Percentiles rank a stretch among this genome's conserved stretches.
Evolutionary conservation across 2,888 invertebrate genomes (phyloP).

Genomic region (Epistrophella euchroma): DNA sequence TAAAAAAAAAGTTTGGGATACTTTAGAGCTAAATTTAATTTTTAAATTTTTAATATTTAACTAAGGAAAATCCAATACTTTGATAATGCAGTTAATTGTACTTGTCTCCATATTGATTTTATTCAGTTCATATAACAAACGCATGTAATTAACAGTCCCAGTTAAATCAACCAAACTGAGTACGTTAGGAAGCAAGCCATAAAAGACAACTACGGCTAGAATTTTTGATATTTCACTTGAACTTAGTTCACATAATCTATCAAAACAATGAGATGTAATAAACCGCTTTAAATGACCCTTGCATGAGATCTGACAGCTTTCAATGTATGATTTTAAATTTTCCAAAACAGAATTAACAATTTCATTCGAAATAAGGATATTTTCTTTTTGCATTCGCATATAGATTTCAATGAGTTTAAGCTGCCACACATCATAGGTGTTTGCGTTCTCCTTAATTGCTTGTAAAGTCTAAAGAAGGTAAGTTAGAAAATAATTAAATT

Average conservation of each 20-base stretch:
- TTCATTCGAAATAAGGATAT: slow-evolving; percentile 81
- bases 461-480: slow-evolving; percentile 85
- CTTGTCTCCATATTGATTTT: slow-evolving; percentile 80
- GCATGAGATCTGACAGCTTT: slow-evolving; percentile 77
- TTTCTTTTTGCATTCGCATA: slow-evolving; percentile 77
- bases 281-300: slow-evolving; percentile 80
- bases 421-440: slow-evolving; percentile 89
- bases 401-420: slow-evolving; percentile 88
- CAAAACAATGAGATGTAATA: slow-evolving; percentile 77
- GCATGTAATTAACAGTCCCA: slow-evolving; percentile 80
- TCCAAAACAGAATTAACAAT: slow-evolving; percentile 81
- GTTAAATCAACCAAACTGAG: slow-evolving; percentile 80
- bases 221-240: slow-evolving; percentile 79
- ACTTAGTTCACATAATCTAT: slow-evolving; percentile 44
- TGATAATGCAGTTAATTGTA: slow-evolving; percentile 80
- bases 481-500: slow-evolving; percentile 2
- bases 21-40: slow-evolving; percentile 12
- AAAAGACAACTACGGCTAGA: slow-evolving; percentile 80
- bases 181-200: slow-evolving; percentile 81
- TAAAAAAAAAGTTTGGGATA: neutral
- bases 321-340: slow-evolving; percentile 79
- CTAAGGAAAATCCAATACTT: slow-evolving; percentile 76
- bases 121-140: slow-evolving; percentile 81
- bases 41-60: neutral
- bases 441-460: slow-evolving; percentile 85